These are phyloP conservation scores for Noctua comes DNA, from an alignment of 2,888 invertebrate species.

Conservation along the genomic window DNA sequence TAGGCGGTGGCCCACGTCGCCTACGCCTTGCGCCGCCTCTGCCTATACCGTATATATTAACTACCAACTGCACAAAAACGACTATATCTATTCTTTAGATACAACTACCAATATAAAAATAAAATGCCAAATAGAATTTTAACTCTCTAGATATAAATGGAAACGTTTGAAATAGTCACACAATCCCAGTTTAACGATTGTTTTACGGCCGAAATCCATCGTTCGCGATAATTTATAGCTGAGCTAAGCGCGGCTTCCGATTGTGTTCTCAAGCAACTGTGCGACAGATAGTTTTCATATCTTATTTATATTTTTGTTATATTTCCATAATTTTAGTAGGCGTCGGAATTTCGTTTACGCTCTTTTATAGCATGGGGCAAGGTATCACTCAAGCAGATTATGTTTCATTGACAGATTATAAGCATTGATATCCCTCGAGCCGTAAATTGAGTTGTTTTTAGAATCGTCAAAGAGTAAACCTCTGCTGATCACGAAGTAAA, in stretches of 20 bases:
- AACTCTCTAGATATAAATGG: conserved; percentile 49
- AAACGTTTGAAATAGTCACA: conserved; percentile 66
- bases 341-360: conserved; percentile 33
- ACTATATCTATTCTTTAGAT: background rate
- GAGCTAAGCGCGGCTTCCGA: conserved; percentile 78
- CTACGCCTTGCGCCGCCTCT: too few relatives aligned
- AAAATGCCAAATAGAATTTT: conserved; percentile 43
- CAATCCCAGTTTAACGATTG: conserved; percentile 83
- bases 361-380: conserved; percentile 22
- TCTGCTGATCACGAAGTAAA: background rate
- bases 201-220: conserved; percentile 80
- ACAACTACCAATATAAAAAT: background rate
- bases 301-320: conserved; percentile 59
- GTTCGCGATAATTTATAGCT: conserved; percentile 81
- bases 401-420: conserved; percentile 38
- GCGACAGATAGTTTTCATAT: conserved; percentile 62
- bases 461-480: background rate
- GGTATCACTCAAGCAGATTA: conserved; percentile 31
- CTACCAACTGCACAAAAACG: background rate
- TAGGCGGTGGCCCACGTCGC: too few relatives aligned
- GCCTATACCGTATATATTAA: too few relatives aligned
- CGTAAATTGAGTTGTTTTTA: conserved; percentile 18
- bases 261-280: conserved; percentile 64
- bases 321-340: conserved; percentile 55
- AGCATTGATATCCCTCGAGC: conserved; percentile 17